Percentiles rank a stretch among this genome's conserved stretches.
Evolutionary conservation across 1,140 invertebrate species (phyloP).

Genomic region (Cydia splendana): DNA sequence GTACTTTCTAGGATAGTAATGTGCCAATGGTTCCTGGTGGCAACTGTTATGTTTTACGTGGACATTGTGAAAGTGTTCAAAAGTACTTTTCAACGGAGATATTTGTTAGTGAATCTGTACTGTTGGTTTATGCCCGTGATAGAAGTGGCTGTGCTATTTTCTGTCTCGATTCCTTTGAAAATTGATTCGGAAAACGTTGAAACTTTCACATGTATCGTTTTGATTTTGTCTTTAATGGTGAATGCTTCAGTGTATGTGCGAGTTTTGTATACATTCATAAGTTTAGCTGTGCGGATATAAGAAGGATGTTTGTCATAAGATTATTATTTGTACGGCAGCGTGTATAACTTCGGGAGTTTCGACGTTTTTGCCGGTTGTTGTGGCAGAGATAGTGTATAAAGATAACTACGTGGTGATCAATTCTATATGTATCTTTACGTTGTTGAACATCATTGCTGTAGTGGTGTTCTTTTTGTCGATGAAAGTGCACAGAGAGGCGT

Average conservation of each 20-base stretch:
- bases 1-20: slow-evolving; percentile 1
- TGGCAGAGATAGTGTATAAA: slow-evolving; percentile 14
- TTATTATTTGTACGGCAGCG: not conserved
- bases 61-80: slow-evolving; percentile 21
- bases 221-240: not conserved
- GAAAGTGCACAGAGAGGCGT: slow-evolving; percentile 5
- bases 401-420: slow-evolving; percentile 12
- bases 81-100: slow-evolving; percentile 10
- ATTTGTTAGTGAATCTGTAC: slow-evolving; percentile 19
- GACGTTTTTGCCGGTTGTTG: slow-evolving; percentile 16
- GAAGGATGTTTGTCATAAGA: slow-evolving; percentile 22
- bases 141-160: slow-evolving; percentile 6
- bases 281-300: not conserved
- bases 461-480: slow-evolving; percentile 16
- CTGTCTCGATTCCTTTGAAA: slow-evolving; percentile 13
- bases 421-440: slow-evolving; percentile 15
- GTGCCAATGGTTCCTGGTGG: slow-evolving; percentile 21
- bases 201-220: not conserved
- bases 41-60: slow-evolving; percentile 16
- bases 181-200: slow-evolving; percentile 17
- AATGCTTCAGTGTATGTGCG: not conserved
- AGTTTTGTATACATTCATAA: slow-evolving; percentile 24
- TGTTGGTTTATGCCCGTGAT: not conserved
- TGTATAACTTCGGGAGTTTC: slow-evolving; percentile 7
- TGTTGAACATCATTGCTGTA: slow-evolving; percentile 14